A percentile compares a stretch with the other conserved stretches of the same genome.
These are phyloP conservation scores for Lepus europaeus DNA, from an alignment of 2,113 vertebrate species.

Conservation along the genomic window DNA sequence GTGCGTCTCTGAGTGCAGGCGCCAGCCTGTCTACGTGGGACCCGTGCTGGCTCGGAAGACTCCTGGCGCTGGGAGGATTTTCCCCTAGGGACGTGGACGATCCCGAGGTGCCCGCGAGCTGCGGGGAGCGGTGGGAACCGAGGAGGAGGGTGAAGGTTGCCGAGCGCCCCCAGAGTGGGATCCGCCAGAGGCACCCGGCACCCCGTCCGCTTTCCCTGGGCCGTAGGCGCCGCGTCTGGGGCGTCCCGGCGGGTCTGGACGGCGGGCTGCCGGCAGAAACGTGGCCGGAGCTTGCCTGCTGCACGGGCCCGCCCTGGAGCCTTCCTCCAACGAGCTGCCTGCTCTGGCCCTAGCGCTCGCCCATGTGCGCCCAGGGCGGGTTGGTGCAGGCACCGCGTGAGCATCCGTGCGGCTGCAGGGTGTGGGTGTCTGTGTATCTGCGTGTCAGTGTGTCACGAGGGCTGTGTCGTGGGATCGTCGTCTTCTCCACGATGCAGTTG, in stretches of 20 bases:
- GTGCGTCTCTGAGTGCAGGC: background rate
- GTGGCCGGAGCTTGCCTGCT: background rate
- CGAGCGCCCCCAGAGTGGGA: background rate
- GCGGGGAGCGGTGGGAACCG: background rate
- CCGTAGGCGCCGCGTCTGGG: background rate
- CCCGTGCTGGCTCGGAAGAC: background rate
- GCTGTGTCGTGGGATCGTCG: background rate
- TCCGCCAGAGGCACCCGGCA: background rate
- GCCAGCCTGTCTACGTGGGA: constrained; percentile 52
- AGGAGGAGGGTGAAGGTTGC: background rate
- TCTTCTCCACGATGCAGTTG: background rate
- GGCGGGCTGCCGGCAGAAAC: background rate
- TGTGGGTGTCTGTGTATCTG: background rate
- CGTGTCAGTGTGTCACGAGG: background rate
- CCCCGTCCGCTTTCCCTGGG: background rate
- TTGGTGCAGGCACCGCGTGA: background rate
- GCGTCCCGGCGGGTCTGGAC: fast-evolving
- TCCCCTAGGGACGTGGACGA: background rate
- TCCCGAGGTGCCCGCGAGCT: background rate
- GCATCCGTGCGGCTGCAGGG: background rate
- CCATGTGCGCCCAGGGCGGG: fast-evolving
- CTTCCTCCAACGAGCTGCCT: background rate
- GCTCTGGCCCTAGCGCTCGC: background rate
- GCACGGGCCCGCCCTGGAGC: background rate
- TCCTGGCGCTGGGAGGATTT: background rate